Evolutionary conservation across 2,888 invertebrate genomes (phyloP).

Genomic region (Urechis unicinctus): DNA sequence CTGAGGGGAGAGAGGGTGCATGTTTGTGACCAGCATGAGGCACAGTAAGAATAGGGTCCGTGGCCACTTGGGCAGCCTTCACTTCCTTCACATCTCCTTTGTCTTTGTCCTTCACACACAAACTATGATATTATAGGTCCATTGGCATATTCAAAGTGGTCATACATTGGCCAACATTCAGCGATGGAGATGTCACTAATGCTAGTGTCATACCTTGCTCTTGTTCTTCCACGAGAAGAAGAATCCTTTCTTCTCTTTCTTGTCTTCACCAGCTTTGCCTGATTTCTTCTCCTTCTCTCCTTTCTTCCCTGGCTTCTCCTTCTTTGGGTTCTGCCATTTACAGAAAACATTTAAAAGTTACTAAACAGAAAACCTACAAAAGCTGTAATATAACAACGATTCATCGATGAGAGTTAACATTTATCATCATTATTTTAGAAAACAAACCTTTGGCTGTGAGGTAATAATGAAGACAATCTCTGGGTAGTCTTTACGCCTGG

Average conservation of each 20-base stretch:
- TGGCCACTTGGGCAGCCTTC: neutral
- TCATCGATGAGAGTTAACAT: too few species aligned
- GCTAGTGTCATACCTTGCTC: too few species aligned
- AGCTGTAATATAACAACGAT: too few species aligned
- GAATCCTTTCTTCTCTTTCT: conserved; percentile 14
- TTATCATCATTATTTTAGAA: too few species aligned
- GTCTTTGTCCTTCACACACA: too few species aligned
- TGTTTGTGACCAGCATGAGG: neutral
- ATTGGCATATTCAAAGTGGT: too few species aligned
- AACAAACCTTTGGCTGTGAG: conserved; percentile 23
- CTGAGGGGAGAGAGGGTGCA: conserved; percentile 9
- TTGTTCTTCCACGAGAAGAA: conserved; percentile 10
- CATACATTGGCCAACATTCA: too few species aligned
- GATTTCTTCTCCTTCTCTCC: conserved; percentile 38
- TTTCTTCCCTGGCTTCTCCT: conserved; percentile 25
- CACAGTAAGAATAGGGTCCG: neutral
- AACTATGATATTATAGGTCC: too few species aligned
- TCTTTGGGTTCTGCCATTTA: conserved; percentile 3
- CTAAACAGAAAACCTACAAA: too few species aligned
- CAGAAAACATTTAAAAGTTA: too few species aligned
- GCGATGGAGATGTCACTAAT: too few species aligned
- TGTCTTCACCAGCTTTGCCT: neutral
- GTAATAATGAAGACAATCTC: conserved; percentile 71
- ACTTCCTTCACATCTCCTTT: neutral
- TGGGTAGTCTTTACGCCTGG: conserved; percentile 73